Evolutionary conservation across 2,888 invertebrate genomes (phyloP).

Genomic region (Smittia aterrima): DNA sequence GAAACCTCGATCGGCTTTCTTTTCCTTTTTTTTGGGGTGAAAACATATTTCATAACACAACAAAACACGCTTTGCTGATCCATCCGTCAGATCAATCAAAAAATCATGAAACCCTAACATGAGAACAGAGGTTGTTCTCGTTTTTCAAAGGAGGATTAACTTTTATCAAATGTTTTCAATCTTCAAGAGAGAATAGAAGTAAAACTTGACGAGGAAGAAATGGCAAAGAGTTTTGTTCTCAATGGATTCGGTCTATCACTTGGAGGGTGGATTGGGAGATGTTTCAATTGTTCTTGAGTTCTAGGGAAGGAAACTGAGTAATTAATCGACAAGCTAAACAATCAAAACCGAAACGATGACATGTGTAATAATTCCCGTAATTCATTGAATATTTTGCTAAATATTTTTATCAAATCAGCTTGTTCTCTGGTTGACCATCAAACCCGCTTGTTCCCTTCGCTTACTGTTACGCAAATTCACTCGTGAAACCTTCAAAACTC

Average conservation of each 20-base stretch:
- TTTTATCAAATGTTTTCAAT: constrained; percentile 25
- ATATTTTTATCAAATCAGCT: too few relatives aligned
- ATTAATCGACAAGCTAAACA: too few relatives aligned
- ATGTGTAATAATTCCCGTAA: too few relatives aligned
- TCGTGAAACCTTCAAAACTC: background rate
- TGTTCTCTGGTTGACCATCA: background rate
- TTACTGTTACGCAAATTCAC: background rate
- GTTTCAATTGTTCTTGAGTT: too few relatives aligned
- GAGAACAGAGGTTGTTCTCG: too few relatives aligned
- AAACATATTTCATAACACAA: constrained; percentile 8
- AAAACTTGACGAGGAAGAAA: background rate
- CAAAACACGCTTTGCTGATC: constrained; percentile 13
- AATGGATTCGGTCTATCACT: background rate
- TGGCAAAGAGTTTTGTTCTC: background rate
- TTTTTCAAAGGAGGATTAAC: constrained; percentile 27
- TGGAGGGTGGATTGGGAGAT: too few relatives aligned
- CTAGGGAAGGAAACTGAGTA: too few relatives aligned
- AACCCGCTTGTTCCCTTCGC: background rate
- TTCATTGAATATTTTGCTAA: too few relatives aligned
- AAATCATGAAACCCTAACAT: constrained; percentile 27
- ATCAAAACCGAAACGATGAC: too few relatives aligned
- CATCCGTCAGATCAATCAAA: constrained; percentile 36
- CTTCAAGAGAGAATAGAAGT: background rate
- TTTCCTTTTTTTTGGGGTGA: background rate
- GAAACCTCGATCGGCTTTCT: background rate